phyloP scores from a whole-genome alignment of 1,140 invertebrate species.

The Sarcophaga peregrina region DNA sequence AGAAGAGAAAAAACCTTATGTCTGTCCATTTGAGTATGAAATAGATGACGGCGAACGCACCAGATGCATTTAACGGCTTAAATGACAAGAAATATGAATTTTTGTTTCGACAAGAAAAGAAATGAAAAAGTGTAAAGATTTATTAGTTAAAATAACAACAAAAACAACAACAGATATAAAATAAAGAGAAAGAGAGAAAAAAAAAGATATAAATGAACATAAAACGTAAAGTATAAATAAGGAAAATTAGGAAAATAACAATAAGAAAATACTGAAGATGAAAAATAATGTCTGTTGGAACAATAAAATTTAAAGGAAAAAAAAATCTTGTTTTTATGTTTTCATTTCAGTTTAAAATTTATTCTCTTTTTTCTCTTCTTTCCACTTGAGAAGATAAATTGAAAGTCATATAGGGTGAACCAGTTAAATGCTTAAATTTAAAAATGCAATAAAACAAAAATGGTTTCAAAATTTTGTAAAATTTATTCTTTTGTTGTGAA shows the following conservation, averaged over 20 bases:
- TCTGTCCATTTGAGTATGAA: too few species aligned
- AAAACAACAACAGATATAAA: not conserved
- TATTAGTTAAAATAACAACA: not conserved
- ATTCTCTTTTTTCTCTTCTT: too few species aligned
- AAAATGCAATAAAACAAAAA: too few species aligned
- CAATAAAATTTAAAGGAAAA: too few species aligned
- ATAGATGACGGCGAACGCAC: not conserved
- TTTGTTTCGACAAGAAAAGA: not conserved
- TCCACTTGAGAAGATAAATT: too few species aligned
- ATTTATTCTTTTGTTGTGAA: too few species aligned
- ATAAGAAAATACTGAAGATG: not conserved
- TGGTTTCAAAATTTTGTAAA: too few species aligned
- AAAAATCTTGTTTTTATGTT: too few species aligned
- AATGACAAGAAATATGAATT: constrained; percentile 14
- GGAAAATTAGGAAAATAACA: not conserved
- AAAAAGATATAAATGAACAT: not conserved
- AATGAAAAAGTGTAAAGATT: not conserved
- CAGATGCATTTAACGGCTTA: constrained; percentile 10
- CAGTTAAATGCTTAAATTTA: too few species aligned
- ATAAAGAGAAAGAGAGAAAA: not conserved
- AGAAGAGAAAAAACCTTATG: too few species aligned
- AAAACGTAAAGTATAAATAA: not conserved
- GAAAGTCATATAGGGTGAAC: too few species aligned
- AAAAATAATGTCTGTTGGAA: not conserved
- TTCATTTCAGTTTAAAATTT: too few species aligned